Percentiles rank a stretch among this genome's conserved stretches.
phyloP scores from a whole-genome alignment of 2,888 invertebrate species.

The Emmelina monodactyla region DNA sequence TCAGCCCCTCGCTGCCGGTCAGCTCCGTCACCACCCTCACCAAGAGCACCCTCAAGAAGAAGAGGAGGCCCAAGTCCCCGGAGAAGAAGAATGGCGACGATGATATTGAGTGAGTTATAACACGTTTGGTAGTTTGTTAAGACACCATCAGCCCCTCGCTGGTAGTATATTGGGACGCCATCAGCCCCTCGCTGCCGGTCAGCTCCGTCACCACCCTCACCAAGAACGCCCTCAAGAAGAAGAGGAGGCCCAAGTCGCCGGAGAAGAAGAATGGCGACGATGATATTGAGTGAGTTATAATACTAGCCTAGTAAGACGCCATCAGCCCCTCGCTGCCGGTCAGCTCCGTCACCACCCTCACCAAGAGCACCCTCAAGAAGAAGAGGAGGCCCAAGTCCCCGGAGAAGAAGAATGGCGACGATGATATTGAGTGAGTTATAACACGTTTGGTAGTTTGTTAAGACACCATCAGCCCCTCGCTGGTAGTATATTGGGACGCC shows the following conservation, averaged over 20 bases:
- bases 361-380: conserved; percentile 31
- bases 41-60: conserved; percentile 33
- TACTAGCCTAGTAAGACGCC: too few relatives aligned
- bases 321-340: conserved; percentile 48
- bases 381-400: conserved; percentile 27
- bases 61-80: conserved; percentile 24
- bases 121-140: too few relatives aligned
- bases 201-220: conserved; percentile 33
- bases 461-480: too few relatives aligned
- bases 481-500: too few relatives aligned
- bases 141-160: too few relatives aligned
- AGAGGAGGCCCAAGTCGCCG: conserved; percentile 24
- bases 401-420: conserved; percentile 43
- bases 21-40: conserved; percentile 33
- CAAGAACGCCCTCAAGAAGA: conserved; percentile 34
- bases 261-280: too few relatives aligned
- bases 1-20: conserved; percentile 47
- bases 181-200: conserved; percentile 47
- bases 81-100: conserved; percentile 26
- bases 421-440: too few relatives aligned
- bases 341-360: conserved; percentile 34
- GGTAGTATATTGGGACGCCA: too few relatives aligned
- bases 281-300: too few relatives aligned
- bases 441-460: too few relatives aligned
- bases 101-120: not conserved